Evolutionary conservation across 2,113 vertebrate genomes (phyloP).

Genomic region (Halichoerus grypus): DNA sequence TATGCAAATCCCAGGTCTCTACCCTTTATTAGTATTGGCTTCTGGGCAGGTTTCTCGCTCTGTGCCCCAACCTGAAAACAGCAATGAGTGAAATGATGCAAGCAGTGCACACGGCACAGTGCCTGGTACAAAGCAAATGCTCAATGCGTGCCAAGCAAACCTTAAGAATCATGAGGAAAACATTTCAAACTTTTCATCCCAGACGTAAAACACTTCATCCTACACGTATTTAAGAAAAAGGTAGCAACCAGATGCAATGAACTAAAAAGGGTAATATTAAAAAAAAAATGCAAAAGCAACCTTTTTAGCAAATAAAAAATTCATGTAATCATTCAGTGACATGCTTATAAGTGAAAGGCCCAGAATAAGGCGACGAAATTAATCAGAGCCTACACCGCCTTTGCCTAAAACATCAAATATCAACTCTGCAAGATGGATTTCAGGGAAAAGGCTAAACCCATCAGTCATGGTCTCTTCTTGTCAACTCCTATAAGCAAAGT

Average conservation of each 20-base stretch:
- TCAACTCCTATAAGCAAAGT: slow-evolving; percentile 68
- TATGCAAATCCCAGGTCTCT: neutral
- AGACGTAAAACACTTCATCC: slow-evolving; percentile 11
- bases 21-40: neutral
- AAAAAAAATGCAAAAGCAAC: neutral
- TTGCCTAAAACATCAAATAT: neutral
- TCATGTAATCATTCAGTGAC: neutral
- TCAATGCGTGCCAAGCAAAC: rapidly evolving
- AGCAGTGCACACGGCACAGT: rapidly evolving
- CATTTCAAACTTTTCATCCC: neutral
- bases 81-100: neutral
- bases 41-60: neutral
- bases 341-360: neutral
- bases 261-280: neutral
- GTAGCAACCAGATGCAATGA: neutral
- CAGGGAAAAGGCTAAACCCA: slow-evolving; percentile 73
- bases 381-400: neutral
- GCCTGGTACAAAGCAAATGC: neutral
- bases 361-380: slow-evolving; percentile 18
- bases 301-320: slow-evolving; percentile 46
- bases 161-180: neutral
- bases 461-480: slow-evolving; percentile 68
- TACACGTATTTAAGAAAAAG: neutral
- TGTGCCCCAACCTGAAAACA: neutral
- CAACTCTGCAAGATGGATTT: neutral